Conservation (phyloP, 2,113 vertebrate genomes). For the Pholis gunnellus region DNA sequence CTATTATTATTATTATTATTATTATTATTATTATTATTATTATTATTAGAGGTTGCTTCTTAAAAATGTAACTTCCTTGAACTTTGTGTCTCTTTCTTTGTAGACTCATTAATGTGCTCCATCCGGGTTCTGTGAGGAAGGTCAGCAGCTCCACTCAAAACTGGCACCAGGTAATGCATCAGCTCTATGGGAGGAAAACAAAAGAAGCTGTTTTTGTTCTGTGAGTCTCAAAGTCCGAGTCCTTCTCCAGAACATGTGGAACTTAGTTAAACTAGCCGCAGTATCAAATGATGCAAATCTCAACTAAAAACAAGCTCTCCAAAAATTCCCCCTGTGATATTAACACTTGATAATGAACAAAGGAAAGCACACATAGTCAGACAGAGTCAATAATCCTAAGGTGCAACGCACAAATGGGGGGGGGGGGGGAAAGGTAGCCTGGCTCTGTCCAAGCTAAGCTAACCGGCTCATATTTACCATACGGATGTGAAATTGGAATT, state of each 20-base stretch:
- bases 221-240: not conserved
- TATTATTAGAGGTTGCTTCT: not conserved
- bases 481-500: not conserved
- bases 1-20: not conserved
- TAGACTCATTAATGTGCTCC: slow-evolving; percentile 93
- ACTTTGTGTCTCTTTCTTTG: slow-evolving; percentile 19
- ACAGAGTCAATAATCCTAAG: too few relatives aligned
- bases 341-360: not conserved
- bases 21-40: not conserved
- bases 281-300: too few relatives aligned
- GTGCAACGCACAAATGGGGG: too few relatives aligned
- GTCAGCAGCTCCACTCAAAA: slow-evolving; percentile 91
- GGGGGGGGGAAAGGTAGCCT: too few relatives aligned
- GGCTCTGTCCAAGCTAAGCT: not conserved
- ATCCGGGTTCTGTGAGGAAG: slow-evolving; percentile 92
- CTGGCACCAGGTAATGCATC: slow-evolving; percentile 91
- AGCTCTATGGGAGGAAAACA: not conserved
- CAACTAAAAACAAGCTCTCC: slow-evolving; percentile 3
- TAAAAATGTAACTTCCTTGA: not conserved
- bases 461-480: not conserved
- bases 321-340: slow-evolving; percentile 14
- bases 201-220: too few relatives aligned
- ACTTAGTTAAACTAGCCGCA: not conserved
- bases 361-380: not conserved
- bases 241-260: slow-evolving; percentile 14